phyloP scores from a whole-genome alignment of 35 echinoderm and acorn worm species.

The Ophiothrix spiculata region DNA sequence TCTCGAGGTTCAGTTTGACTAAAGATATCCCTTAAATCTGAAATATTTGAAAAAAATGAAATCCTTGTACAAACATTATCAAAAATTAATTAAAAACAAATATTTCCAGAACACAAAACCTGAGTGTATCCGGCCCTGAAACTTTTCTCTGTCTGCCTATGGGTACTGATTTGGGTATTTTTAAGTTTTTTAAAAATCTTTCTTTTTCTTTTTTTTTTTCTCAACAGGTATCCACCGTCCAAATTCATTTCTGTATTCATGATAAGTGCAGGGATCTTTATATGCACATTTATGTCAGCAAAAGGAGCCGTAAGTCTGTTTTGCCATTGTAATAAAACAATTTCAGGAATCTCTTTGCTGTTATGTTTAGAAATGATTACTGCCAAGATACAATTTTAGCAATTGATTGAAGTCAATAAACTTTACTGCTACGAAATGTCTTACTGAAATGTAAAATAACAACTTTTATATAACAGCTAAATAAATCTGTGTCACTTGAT shows the following conservation, averaged over 20 bases:
- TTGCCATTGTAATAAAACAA: neutral
- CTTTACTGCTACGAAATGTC: neutral
- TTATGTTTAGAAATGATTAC: neutral
- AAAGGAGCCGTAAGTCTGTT: conserved; percentile 61
- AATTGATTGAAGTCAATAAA: neutral
- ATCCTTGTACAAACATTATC: neutral
- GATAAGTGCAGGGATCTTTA: conserved; percentile 74
- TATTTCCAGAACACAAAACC: neutral
- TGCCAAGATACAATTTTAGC: neutral
- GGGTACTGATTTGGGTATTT: neutral
- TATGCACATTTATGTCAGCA: conserved; percentile 83
- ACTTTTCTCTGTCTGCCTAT: neutral
- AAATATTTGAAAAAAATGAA: neutral
- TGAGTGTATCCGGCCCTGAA: no score
- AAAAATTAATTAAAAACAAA: neutral
- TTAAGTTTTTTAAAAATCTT: neutral
- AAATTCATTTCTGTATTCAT: conserved; percentile 78
- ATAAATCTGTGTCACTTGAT: no score
- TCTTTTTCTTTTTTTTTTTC: conserved; percentile 1
- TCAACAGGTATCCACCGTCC: conserved; percentile 58
- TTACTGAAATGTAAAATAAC: neutral
- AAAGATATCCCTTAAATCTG: no score
- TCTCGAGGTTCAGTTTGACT: no score
- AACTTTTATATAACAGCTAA: neutral
- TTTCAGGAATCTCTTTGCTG: neutral